Percentiles rank a stretch among this genome's conserved stretches.
phyloP scores from a whole-genome alignment of 2,113 vertebrate species.

The Rhinoderma darwinii region DNA sequence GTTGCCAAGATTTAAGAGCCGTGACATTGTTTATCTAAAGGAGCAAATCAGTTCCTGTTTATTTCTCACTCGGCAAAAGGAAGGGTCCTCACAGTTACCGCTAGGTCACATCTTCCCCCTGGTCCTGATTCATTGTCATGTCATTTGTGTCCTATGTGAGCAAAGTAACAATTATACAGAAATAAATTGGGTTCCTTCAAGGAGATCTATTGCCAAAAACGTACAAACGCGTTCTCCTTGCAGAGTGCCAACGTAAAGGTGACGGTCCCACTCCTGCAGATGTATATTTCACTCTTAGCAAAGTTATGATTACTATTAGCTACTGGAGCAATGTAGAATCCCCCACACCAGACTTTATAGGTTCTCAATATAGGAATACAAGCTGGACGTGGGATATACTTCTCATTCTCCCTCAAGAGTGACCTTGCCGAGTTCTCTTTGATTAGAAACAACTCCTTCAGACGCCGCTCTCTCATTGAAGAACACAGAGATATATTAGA shows the following conservation, averaged over 20 bases:
- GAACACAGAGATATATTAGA: conserved; percentile 40
- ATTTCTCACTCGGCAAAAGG: neutral
- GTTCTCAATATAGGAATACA: conserved; percentile 32
- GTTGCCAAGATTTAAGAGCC: neutral
- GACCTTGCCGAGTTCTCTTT: conserved; percentile 48
- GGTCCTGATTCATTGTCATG: conserved; percentile 45
- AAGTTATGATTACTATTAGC: conserved; percentile 56
- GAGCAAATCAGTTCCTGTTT: conserved; percentile 4
- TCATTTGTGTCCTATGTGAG: conserved; percentile 6
- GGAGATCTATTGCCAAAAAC: conserved; percentile 43
- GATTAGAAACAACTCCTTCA: conserved; percentile 57
- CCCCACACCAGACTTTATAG: conserved; percentile 51
- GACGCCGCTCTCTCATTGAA: conserved; percentile 15
- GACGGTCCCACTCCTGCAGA: conserved; percentile 30
- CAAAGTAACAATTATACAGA: conserved; percentile 49
- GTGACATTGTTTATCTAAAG: conserved; percentile 41
- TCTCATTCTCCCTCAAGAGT: conserved; percentile 21
- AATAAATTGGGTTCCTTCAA: conserved; percentile 50
- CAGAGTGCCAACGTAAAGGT: conserved; percentile 24
- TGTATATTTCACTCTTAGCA: conserved; percentile 36
- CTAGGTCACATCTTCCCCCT: conserved; percentile 25
- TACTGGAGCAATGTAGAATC: conserved; percentile 28
- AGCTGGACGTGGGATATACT: conserved; percentile 43
- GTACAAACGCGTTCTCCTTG: neutral
- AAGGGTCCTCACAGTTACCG: neutral